Evolutionary conservation across 1,140 invertebrate species (phyloP).

Genomic region (Drosophila yakuba): DNA sequence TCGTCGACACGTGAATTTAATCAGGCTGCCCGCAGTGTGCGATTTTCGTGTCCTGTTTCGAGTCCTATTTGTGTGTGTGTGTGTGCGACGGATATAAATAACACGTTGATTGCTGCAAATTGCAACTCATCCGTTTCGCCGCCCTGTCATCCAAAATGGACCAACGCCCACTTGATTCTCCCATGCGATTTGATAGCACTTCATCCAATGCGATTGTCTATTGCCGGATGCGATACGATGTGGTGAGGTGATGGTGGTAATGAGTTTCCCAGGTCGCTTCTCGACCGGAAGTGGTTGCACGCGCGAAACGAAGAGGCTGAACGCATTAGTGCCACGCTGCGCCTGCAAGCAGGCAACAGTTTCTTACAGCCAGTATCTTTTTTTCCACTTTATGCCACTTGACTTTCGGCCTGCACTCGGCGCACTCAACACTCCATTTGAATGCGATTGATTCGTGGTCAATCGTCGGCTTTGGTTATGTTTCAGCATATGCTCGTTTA

Average conservation of each 20-base stretch:
- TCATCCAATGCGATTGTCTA: not conserved
- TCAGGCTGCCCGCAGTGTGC: constrained; percentile 65
- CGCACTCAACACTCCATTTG: not conserved
- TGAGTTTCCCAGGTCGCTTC: constrained; percentile 33
- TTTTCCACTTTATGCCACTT: not conserved
- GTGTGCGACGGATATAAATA: constrained; percentile 64
- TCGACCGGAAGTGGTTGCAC: constrained; percentile 63
- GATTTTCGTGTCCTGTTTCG: constrained; percentile 12
- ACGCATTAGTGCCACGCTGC: constrained; percentile 67
- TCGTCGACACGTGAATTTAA: constrained; percentile 80
- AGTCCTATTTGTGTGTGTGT: not conserved
- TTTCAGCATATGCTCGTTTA: not conserved
- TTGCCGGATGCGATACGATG: constrained; percentile 24
- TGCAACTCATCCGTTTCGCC: constrained; percentile 19
- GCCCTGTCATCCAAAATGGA: constrained; percentile 57
- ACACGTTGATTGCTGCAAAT: constrained; percentile 58
- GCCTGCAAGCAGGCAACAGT: constrained; percentile 46
- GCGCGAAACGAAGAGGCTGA: constrained; percentile 22
- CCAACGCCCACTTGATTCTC: constrained; percentile 68
- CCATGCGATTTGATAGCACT: not conserved
- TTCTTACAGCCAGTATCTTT: constrained; percentile 17
- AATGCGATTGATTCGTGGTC: not conserved
- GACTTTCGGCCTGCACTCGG: not conserved
- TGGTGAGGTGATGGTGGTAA: constrained; percentile 30
- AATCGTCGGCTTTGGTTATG: constrained; percentile 11